These are phyloP conservation scores for Psittacula cyanocephala DNA, from an alignment of 2,113 vertebrate species.

Conservation along the genomic window DNA sequence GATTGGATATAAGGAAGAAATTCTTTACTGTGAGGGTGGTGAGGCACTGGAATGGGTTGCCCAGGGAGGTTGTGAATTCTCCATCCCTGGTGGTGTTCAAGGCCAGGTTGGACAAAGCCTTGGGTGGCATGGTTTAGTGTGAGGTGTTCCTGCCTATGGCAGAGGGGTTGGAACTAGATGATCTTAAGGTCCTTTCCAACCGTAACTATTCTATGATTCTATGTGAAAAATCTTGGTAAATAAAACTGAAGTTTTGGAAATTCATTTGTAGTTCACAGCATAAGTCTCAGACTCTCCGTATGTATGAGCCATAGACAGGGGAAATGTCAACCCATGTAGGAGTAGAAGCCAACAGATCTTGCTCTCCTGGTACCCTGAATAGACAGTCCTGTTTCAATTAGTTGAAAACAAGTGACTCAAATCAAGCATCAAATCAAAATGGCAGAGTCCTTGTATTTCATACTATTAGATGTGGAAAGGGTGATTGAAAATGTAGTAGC, in stretches of 20 bases:
- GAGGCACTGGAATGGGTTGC: too few species aligned
- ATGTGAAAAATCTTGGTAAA: not conserved
- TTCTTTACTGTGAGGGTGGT: too few species aligned
- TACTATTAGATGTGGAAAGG: not conserved
- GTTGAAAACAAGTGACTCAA: not conserved
- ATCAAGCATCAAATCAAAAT: not conserved
- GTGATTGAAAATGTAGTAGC: not conserved
- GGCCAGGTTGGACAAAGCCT: too few species aligned
- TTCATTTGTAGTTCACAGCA: not conserved
- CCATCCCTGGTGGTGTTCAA: too few species aligned
- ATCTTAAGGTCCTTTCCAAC: too few species aligned
- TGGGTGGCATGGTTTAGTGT: too few species aligned
- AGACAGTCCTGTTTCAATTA: not conserved
- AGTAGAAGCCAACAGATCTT: not conserved
- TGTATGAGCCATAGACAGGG: not conserved
- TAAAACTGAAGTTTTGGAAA: not conserved
- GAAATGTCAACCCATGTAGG: not conserved
- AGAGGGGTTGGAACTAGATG: too few species aligned
- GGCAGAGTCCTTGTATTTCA: not conserved
- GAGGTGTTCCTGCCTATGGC: too few species aligned
- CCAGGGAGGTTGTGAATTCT: too few species aligned
- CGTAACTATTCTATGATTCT: too few species aligned
- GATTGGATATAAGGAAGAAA: too few species aligned
- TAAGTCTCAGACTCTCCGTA: not conserved
- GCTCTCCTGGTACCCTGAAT: not conserved